Evolutionary conservation across 2,888 invertebrate species (phyloP).

Genomic region (Lasioglossum morio): DNA sequence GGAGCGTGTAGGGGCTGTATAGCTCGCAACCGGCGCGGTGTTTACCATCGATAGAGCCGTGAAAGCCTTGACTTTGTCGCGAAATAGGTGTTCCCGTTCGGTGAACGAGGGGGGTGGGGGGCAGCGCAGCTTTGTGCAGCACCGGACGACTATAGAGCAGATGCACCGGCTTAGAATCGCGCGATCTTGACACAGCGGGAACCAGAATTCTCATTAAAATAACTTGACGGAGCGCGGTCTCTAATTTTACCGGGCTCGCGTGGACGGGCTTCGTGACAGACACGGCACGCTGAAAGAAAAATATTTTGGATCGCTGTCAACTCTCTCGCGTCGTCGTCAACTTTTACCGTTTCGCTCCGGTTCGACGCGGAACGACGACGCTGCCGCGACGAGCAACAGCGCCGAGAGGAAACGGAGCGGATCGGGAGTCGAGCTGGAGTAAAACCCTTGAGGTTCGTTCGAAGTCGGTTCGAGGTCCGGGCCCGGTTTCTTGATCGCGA

Average conservation of each 20-base stretch:
- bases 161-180: slow-evolving; percentile 33
- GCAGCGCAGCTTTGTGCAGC: not conserved
- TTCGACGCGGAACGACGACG: slow-evolving; percentile 4
- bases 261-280: slow-evolving; percentile 39
- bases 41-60: not conserved
- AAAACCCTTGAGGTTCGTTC: too few relatives aligned
- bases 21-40: not conserved
- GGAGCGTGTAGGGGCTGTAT: not conserved
- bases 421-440: not conserved
- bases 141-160: slow-evolving; percentile 23
- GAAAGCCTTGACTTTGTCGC: slow-evolving; percentile 44
- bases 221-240: slow-evolving; percentile 53
- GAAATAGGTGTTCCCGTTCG: slow-evolving; percentile 23
- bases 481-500: not conserved
- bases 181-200: slow-evolving; percentile 59
- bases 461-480: not conserved
- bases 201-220: slow-evolving; percentile 59
- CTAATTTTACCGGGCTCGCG: slow-evolving; percentile 46
- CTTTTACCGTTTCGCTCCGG: slow-evolving; percentile 18
- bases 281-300: slow-evolving; percentile 48
- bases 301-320: slow-evolving; percentile 59
- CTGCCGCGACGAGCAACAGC: not conserved
- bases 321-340: slow-evolving; percentile 12
- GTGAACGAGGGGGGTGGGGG: slow-evolving; percentile 13
- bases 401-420: not conserved